Conservation (phyloP, 1,140 invertebrate species). For the Formica exsecta region DNA sequence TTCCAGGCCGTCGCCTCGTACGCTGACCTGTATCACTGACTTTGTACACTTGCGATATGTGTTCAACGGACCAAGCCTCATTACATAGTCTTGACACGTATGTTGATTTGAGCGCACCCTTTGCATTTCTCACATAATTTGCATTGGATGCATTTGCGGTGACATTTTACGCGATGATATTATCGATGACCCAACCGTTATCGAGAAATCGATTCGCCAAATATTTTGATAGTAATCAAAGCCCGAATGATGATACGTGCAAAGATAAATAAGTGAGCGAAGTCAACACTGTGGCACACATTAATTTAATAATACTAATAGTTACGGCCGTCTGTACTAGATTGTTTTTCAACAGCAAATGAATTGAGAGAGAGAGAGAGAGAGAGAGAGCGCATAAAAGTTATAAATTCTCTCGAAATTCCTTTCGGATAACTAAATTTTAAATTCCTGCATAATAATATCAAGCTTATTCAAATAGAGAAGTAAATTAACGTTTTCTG, state of each 20-base stretch:
- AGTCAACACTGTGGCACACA: not conserved
- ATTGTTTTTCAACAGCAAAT: conserved; percentile 1
- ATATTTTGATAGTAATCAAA: conserved; percentile 36
- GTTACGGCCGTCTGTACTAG: not conserved
- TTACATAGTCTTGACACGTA: conserved; percentile 47
- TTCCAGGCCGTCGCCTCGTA: conserved; percentile 27
- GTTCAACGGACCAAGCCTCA: not conserved
- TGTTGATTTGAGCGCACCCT: not conserved
- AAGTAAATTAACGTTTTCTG: not conserved
- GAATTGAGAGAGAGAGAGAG: not conserved
- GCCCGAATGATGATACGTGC: conserved; percentile 1
- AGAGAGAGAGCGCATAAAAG: not conserved
- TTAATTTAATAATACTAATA: conserved; percentile 16
- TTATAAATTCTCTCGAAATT: not conserved
- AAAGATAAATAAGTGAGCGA: conserved; percentile 4
- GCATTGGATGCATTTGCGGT: not conserved
- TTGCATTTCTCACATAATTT: not conserved
- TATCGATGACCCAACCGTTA: conserved; percentile 1
- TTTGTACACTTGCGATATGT: conserved; percentile 9
- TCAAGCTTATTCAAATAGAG: not conserved
- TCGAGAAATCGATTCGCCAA: conserved; percentile 14
- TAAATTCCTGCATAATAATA: not conserved
- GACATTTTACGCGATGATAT: conserved; percentile 12
- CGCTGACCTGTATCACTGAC: conserved; percentile 64
- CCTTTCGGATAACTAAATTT: not conserved